Evolutionary conservation across 2,797 vertebrate species (phyloP).

Genomic region (Phoxinus dragarum): DNA sequence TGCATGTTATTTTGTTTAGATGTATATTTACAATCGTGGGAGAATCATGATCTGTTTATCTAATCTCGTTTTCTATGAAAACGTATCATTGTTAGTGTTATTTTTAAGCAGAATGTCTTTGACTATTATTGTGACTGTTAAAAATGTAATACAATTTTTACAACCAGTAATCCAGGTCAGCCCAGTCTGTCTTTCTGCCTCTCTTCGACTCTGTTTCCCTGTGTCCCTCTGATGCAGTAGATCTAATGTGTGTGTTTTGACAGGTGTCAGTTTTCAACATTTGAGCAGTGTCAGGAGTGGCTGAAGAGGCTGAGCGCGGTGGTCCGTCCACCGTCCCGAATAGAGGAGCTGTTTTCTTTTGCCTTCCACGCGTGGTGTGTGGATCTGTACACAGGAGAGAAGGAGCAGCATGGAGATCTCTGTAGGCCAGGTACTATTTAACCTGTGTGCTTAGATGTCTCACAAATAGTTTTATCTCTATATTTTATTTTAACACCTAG

Average conservation of each 20-base stretch:
- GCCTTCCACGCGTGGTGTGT: conserved; percentile 97
- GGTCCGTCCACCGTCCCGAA: conserved; percentile 86
- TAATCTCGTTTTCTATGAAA: background rate
- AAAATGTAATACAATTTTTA: background rate
- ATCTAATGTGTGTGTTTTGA: conserved; percentile 6
- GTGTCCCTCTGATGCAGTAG: background rate
- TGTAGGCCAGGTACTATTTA: conserved; percentile 87
- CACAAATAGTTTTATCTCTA: background rate
- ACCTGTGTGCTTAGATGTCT: background rate
- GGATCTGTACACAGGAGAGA: conserved; percentile 92
- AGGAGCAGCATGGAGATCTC: conserved; percentile 93
- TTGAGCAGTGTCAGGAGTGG: conserved; percentile 98
- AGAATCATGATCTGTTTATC: background rate
- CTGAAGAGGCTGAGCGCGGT: conserved; percentile 86
- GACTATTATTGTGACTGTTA: background rate
- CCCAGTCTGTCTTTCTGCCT: background rate
- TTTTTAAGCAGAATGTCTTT: background rate
- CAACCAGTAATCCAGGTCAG: background rate
- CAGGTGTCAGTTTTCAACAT: conserved; percentile 96
- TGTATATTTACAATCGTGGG: background rate
- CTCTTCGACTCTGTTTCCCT: background rate
- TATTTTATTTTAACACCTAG: background rate
- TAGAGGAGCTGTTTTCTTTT: conserved; percentile 97
- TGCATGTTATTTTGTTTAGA: background rate
- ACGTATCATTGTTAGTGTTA: background rate